These are phyloP conservation scores for Staurois parvus DNA, from an alignment of 2,797 vertebrate species.

Conservation along the genomic window DNA sequence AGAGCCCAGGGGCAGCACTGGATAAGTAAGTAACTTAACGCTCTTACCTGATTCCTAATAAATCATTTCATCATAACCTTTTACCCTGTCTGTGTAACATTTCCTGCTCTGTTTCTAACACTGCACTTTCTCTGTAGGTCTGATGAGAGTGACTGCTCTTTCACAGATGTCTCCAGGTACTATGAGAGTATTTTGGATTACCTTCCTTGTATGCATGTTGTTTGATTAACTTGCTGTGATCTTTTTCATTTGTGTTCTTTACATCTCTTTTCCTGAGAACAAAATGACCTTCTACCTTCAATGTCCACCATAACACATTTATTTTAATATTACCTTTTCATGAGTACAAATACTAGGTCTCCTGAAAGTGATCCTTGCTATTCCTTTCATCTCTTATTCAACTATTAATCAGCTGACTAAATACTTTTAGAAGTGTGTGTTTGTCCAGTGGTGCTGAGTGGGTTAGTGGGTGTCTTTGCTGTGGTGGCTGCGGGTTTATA, in stretches of 20 bases:
- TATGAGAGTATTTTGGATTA: neutral
- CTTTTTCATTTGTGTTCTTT: neutral
- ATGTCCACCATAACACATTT: neutral
- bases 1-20: conserved; percentile 91
- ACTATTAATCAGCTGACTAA: too few relatives aligned
- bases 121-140: conserved; percentile 85
- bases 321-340: too few relatives aligned
- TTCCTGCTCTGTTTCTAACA: conserved; percentile 56
- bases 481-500: too few relatives aligned
- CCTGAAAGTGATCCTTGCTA: too few relatives aligned
- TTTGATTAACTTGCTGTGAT: neutral
- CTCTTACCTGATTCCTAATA: neutral
- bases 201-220: rapidly evolving
- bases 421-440: too few relatives aligned
- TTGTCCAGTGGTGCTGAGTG: too few relatives aligned
- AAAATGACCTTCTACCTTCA: neutral
- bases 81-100: conserved; percentile 56
- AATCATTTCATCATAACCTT: neutral
- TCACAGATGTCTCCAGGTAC: conserved; percentile 99
- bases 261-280: neutral
- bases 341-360: too few relatives aligned
- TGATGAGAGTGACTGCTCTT: conserved; percentile 99
- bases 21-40: conserved; percentile 89
- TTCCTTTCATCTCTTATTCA: too few relatives aligned
- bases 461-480: too few relatives aligned